A percentile compares a stretch with the other conserved stretches of the same genome.
These are phyloP conservation scores for Streptopelia turtur DNA, from an alignment of 2,797 vertebrate species.

Conservation along the genomic window DNA sequence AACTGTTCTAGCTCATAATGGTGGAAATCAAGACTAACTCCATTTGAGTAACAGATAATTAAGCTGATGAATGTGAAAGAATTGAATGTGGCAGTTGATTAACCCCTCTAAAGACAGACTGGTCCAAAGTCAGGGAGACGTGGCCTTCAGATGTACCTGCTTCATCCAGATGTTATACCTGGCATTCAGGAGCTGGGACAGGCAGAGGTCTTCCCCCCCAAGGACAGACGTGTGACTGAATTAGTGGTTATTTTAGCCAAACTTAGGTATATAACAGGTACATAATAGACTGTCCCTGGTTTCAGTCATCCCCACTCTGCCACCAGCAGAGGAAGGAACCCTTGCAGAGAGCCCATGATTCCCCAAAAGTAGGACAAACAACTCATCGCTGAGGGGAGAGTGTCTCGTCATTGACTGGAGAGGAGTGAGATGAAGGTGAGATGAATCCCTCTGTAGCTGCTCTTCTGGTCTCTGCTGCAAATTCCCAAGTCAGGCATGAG, in stretches of 20 bases:
- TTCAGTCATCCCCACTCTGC: background rate
- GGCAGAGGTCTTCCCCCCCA: background rate
- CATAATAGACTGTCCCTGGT: background rate
- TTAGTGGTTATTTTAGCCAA: background rate
- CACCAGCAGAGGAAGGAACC: background rate
- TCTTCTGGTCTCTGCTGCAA: background rate
- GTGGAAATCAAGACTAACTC: background rate
- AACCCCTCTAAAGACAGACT: background rate
- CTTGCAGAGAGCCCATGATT: background rate
- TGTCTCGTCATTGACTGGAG: background rate
- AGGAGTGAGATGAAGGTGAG: background rate
- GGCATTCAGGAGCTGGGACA: background rate
- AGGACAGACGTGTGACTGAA: background rate
- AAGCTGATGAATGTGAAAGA: background rate
- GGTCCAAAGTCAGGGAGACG: background rate
- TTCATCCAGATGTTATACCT: accelerated
- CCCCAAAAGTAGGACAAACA: background rate
- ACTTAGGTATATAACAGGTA: background rate
- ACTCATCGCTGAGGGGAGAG: background rate
- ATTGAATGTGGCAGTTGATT: background rate
- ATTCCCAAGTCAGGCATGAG: background rate
- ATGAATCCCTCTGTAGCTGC: background rate
- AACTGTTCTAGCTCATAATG: background rate
- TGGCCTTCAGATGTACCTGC: background rate
- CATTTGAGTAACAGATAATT: background rate